Evolutionary conservation across 2,797 vertebrate genomes (phyloP).

Genomic region (Coilia nasus): DNA sequence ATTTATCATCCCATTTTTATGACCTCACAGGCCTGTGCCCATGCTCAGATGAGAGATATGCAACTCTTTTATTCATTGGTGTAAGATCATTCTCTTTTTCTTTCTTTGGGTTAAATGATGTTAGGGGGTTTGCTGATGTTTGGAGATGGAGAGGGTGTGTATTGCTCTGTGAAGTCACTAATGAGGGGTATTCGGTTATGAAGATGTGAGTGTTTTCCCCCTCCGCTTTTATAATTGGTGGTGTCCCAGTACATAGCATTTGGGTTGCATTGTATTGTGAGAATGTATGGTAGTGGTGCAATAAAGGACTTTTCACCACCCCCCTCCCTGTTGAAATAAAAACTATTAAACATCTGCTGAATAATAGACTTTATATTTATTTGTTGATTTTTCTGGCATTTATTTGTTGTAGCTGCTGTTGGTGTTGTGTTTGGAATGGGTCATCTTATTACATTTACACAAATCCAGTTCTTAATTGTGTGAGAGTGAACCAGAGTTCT

Average conservation of each 20-base stretch:
- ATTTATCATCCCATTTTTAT: slow-evolving; percentile 37
- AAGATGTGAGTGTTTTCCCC: too few relatives aligned
- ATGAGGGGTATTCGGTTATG: not conserved
- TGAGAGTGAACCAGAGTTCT: slow-evolving; percentile 40
- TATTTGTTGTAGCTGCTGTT: slow-evolving; percentile 24
- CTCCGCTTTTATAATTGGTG: too few relatives aligned
- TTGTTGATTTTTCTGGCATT: slow-evolving; percentile 11
- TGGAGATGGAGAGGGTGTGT: too few relatives aligned
- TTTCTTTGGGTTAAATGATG: too few relatives aligned
- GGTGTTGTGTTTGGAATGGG: not conserved
- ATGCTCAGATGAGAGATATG: slow-evolving; percentile 15
- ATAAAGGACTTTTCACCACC: too few relatives aligned
- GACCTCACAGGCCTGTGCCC: slow-evolving; percentile 13
- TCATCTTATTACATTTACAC: not conserved
- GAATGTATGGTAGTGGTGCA: too few relatives aligned
- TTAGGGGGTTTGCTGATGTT: too few relatives aligned
- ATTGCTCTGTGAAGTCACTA: not conserved
- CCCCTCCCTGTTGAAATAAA: not conserved
- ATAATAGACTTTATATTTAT: not conserved
- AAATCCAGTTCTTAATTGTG: not conserved
- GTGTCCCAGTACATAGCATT: too few relatives aligned
- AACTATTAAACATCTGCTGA: slow-evolving; percentile 11
- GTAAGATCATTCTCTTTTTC: not conserved
- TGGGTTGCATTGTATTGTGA: too few relatives aligned
- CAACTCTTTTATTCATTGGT: not conserved